Base-by-base conservation (phyloP, 2,797 vertebrate genomes). In the Bufotes viridis region DNA sequence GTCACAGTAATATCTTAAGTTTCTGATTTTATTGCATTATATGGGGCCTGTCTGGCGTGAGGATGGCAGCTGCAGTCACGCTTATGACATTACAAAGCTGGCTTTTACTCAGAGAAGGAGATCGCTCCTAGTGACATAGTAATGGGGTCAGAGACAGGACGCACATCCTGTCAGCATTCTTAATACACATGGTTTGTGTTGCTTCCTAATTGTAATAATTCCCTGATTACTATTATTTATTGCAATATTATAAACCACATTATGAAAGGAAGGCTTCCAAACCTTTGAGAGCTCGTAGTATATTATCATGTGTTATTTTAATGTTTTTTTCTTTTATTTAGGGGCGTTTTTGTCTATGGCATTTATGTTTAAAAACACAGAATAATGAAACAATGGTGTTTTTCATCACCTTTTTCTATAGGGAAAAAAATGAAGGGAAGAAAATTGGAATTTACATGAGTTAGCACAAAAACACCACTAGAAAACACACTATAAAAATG, bases 21-120 rank as follows among this genome's bases (percentile, higher is more conserved):
- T 76, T 34, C 72, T 65, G 60, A 65, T 78, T 78, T 78, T 78
- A 85, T 85, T 85, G 60, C 34, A 87, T 82, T 75, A 82, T 78
- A 24, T 29, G 84, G 58, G 57, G 72, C 42, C 83, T 78, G 72
- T 78, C 84, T 65, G 72, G 72, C 58, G n/a, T 29, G 74, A 65
- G 72, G 74, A 61, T n/a, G 24, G 34, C 84, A 65, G 84, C 84
- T 85, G 74, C 74, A 26, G 74, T 7, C 24, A 85, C 42, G 22
- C 74, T 65, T 78, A 78, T 65, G 42, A 78, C 69, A 86, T 67
- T n/a, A 70, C 42, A 69, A 63, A 80, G 24, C 51, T 80, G 76
- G 20, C 26, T 65, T 58, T 17, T 60, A 81, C 75, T 12, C 20
- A 65, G 42, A 63, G n/a, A 53, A 78, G 58, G 55, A 57, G 9